Conservation (phyloP, 2,113 vertebrate species). For the Polypterus bichir region DNA sequence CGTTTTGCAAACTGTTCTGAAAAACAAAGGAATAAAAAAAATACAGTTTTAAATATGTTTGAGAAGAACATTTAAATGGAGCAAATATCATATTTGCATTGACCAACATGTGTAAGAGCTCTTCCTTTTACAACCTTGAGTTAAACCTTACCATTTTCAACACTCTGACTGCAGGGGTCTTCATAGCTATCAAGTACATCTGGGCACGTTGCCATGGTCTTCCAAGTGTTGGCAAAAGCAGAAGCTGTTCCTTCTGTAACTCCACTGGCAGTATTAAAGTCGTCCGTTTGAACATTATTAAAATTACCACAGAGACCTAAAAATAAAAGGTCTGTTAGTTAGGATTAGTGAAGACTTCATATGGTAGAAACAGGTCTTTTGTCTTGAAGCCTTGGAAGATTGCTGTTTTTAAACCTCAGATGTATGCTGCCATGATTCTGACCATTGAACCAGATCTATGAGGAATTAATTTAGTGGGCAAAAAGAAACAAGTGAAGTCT, state of each 20-base stretch:
- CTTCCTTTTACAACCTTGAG: not conserved
- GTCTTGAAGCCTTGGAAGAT: too few relatives aligned
- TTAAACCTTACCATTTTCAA: slow-evolving; percentile 41
- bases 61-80: not conserved
- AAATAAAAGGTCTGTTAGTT: not conserved
- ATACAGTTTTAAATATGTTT: not conserved
- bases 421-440: too few relatives aligned
- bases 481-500: too few relatives aligned
- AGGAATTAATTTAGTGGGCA: too few relatives aligned
- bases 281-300: slow-evolving; percentile 43
- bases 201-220: slow-evolving; percentile 32
- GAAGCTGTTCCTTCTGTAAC: slow-evolving; percentile 37
- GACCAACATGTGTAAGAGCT: not conserved
- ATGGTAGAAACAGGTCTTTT: too few relatives aligned
- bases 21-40: slow-evolving; percentile 10
- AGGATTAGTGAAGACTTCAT: not conserved
- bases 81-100: not conserved
- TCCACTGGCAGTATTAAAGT: slow-evolving; percentile 38
- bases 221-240: slow-evolving; percentile 51
- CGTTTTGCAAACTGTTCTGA: slow-evolving; percentile 67
- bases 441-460: too few relatives aligned
- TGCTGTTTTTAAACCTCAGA: too few relatives aligned
- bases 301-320: slow-evolving; percentile 54
- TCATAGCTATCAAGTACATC: slow-evolving; percentile 30
- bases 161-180: slow-evolving; percentile 43